phyloP scores from a whole-genome alignment of 2,113 vertebrate species.

The human region DNA sequence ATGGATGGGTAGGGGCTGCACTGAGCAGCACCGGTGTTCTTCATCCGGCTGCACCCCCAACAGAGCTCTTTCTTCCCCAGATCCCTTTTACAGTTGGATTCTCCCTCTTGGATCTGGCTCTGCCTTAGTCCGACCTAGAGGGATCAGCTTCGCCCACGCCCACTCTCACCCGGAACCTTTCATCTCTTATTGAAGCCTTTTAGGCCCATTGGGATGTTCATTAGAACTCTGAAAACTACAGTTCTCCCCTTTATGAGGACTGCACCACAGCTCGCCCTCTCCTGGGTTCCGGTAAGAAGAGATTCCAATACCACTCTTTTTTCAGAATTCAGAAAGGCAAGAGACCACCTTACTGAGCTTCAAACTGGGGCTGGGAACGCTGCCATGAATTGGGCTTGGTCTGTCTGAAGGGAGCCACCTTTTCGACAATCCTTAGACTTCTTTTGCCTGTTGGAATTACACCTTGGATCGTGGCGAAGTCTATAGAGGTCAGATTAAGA shows the following conservation, averaged over 20 bases:
- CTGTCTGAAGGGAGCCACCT: background rate
- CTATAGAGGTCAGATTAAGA: background rate
- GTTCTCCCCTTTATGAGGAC: background rate
- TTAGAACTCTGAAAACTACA: background rate
- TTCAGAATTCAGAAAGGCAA: background rate
- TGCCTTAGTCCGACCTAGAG: background rate
- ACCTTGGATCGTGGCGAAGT: background rate
- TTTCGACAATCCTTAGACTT: background rate
- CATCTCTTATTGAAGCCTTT: background rate
- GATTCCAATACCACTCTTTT: background rate
- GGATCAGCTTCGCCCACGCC: background rate
- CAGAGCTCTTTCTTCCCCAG: background rate
- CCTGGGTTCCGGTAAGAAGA: background rate
- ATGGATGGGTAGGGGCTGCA: background rate
- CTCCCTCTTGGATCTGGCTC: background rate
- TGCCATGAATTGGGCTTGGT: background rate
- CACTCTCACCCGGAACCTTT: background rate
- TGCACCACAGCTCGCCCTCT: background rate
- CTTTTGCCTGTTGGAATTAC: background rate
- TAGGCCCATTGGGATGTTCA: background rate
- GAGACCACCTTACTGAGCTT: background rate
- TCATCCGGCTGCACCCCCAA: no score
- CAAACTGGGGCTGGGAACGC: background rate
- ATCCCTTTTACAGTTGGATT: background rate
- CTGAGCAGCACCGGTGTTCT: background rate